These are phyloP conservation scores for Stomatorhinus ivindoensis DNA, from an alignment of 2,113 vertebrate species.

Conservation along the genomic window DNA sequence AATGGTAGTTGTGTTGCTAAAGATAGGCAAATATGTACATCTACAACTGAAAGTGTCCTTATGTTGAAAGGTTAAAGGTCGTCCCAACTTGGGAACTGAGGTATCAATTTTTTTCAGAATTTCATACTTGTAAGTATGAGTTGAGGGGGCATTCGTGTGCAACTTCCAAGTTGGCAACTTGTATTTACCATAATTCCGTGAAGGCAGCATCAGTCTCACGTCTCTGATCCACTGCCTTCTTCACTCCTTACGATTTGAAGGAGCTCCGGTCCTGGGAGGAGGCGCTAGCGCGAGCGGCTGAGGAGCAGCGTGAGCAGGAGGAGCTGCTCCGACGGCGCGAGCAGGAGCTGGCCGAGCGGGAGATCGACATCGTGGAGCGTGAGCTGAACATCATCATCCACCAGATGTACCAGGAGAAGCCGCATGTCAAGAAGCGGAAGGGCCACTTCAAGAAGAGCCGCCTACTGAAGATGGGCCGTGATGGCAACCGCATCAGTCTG, in stretches of 20 bases:
- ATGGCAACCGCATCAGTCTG: constrained; percentile 81
- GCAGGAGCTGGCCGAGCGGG: constrained; percentile 79
- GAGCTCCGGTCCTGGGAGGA: constrained; percentile 85
- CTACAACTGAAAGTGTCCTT: neutral
- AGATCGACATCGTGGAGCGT: constrained; percentile 84
- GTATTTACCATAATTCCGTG: neutral
- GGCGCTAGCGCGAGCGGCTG: constrained; percentile 69
- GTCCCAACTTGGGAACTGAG: neutral
- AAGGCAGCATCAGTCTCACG: neutral
- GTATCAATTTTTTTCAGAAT: neutral
- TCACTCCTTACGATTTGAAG: constrained; percentile 41
- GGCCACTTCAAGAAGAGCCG: constrained; percentile 81
- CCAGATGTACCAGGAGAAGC: constrained; percentile 85
- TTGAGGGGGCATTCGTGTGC: neutral
- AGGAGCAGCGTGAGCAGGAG: constrained; percentile 81
- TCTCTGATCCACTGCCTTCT: neutral
- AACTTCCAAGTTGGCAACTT: neutral
- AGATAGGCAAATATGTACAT: neutral
- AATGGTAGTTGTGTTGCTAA: neutral
- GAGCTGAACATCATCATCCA: constrained; percentile 86
- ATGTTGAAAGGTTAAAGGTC: neutral
- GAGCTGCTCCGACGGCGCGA: constrained; percentile 74
- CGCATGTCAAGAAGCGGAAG: constrained; percentile 76
- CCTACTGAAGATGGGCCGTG: constrained; percentile 69
- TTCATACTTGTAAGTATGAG: neutral